Evolutionary conservation across 2,797 vertebrate species (phyloP).

Genomic region (Muscicapa striata): DNA sequence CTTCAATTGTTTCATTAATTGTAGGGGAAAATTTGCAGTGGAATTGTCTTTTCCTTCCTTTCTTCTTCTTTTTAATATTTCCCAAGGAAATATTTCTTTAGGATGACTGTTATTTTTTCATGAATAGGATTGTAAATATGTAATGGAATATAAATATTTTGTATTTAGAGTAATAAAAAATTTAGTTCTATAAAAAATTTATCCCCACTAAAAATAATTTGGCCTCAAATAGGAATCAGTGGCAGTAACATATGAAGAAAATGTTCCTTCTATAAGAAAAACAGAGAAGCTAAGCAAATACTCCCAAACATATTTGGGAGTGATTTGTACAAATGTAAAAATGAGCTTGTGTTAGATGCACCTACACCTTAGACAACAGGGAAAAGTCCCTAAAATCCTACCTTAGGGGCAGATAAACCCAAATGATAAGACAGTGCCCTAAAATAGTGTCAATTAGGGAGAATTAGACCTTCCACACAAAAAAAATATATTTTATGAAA

Average conservation of each 20-base stretch:
- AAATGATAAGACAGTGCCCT: neutral
- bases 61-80: slow-evolving; percentile 28
- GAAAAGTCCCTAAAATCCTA: neutral
- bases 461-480: neutral
- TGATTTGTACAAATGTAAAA: neutral
- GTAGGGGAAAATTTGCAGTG: neutral
- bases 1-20: slow-evolving; percentile 4
- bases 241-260: neutral
- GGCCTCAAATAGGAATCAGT: slow-evolving; percentile 20
- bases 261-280: slow-evolving; percentile 30
- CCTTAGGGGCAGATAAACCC: neutral
- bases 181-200: slow-evolving; percentile 60
- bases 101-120: slow-evolving; percentile 51
- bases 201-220: slow-evolving; percentile 62
- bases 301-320: neutral
- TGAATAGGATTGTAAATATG: slow-evolving; percentile 61
- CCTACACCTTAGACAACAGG: neutral
- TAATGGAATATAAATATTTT: slow-evolving; percentile 68
- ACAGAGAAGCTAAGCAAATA: slow-evolving; percentile 11
- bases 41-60: neutral
- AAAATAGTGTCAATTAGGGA: neutral
- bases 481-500: neutral
- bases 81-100: slow-evolving; percentile 41
- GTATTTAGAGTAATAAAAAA: slow-evolving; percentile 67
- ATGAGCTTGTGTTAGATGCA: neutral